phyloP scores from a whole-genome alignment of 2,113 vertebrate genomes.

The Canis aureus region DNA sequence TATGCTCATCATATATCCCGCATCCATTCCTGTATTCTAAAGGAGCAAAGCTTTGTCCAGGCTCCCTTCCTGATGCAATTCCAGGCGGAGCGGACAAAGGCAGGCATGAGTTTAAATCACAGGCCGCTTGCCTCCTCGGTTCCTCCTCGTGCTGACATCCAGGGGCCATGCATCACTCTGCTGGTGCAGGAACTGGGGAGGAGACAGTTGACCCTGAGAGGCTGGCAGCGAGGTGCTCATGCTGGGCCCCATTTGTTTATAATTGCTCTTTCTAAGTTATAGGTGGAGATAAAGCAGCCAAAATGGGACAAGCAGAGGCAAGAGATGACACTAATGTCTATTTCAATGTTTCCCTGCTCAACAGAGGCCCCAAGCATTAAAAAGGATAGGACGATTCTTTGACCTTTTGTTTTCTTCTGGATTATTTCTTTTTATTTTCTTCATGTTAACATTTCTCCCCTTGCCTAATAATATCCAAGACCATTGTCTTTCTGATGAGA shows the following conservation, averaged over 20 bases:
- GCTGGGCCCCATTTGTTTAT: slow-evolving; percentile 88
- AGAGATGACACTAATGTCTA: slow-evolving; percentile 85
- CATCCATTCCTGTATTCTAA: slow-evolving; percentile 83
- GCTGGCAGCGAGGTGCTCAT: slow-evolving; percentile 84
- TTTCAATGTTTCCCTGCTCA: slow-evolving; percentile 83
- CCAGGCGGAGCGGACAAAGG: slow-evolving; percentile 81
- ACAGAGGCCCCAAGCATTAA: slow-evolving; percentile 77
- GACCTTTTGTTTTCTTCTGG: slow-evolving; percentile 65
- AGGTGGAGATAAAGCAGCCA: slow-evolving; percentile 87
- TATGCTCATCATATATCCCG: slow-evolving; percentile 83
- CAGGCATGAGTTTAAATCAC: slow-evolving; percentile 86
- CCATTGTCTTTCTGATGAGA: slow-evolving; percentile 79
- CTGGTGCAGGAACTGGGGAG: slow-evolving; percentile 85
- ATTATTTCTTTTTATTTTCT: slow-evolving; percentile 79
- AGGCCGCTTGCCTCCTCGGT: slow-evolving; percentile 72
- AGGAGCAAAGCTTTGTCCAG: slow-evolving; percentile 81
- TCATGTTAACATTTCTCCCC: slow-evolving; percentile 72
- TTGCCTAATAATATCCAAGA: slow-evolving; percentile 82
- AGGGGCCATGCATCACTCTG: slow-evolving; percentile 84
- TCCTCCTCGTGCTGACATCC: slow-evolving; percentile 82
- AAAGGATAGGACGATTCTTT: slow-evolving; percentile 43
- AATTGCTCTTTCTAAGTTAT: slow-evolving; percentile 89
- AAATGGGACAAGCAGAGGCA: slow-evolving; percentile 86
- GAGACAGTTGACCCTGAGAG: slow-evolving; percentile 85
- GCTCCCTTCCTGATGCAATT: slow-evolving; percentile 75